Percentiles rank a stretch among this genome's conserved stretches.
phyloP scores from a whole-genome alignment of 2,113 vertebrate species.

The Nesogale talazaci region DNA sequence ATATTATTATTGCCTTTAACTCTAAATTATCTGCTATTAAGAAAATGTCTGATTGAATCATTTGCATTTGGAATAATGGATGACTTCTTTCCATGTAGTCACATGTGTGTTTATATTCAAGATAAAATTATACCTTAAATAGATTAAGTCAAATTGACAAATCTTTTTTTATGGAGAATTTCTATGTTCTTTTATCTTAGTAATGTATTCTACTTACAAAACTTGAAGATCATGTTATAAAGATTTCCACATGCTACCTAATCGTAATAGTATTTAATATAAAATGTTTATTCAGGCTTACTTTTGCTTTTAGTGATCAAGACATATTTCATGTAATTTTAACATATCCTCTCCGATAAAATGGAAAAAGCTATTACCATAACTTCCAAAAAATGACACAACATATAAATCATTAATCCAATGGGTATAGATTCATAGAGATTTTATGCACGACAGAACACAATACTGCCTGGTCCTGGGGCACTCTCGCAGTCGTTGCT shows the following conservation, averaged over 20 bases:
- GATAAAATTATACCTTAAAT: background rate
- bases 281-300: background rate
- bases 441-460: no score
- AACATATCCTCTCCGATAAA: background rate
- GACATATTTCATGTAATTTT: background rate
- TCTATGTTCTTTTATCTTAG: background rate
- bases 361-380: background rate
- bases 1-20: background rate
- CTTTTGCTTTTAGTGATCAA: background rate
- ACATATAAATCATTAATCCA: no score
- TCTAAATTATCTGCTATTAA: background rate
- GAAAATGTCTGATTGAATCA: background rate
- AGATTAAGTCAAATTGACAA: background rate
- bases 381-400: background rate
- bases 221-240: background rate
- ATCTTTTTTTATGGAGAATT: background rate
- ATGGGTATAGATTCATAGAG: no score
- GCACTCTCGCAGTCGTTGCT: no score
- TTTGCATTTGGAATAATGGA: background rate
- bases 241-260: background rate
- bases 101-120: background rate
- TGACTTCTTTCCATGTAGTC: background rate
- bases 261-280: background rate
- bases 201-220: background rate
- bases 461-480: no score